Base-by-base conservation (phyloP, 53 echinoderm and acorn worm species). In the Luidia sarsii region DNA sequence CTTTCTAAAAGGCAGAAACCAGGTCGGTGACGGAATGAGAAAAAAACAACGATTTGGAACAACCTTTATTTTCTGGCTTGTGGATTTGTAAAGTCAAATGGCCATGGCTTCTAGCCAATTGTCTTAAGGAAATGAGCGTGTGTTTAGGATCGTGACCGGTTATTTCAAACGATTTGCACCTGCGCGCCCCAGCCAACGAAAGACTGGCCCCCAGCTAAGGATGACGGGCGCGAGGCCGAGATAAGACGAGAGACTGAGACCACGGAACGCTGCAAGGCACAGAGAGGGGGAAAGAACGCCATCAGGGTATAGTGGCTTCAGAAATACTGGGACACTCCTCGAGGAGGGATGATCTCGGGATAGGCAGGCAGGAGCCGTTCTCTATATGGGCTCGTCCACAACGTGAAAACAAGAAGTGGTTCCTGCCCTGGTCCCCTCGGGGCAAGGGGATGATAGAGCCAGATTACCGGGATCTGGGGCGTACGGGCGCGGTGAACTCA, bases 321-420 rank as follows among this genome's bases (percentile, higher is more conserved):
- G 61, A 61, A 30, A 31, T 7, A 7, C 61, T 61, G 61, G 61
- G n/a, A n/a, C n/a, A n/a, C 33, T 61, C 61, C 61, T 31, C 9
- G 6, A 56, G 24, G 56, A 33, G 18, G 61, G n/a, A n/a, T n/a
- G n/a, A n/a, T n/a, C n/a, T n/a, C n/a, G n/a, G n/a, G n/a, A n/a
- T n/a, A n/a, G n/a, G n/a, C n/a, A n/a, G n/a, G n/a, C n/a, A n/a
- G n/a, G n/a, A n/a, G n/a, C n/a, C n/a, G n/a, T n/a, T n/a, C n/a
- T n/a, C n/a, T n/a, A n/a, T n/a, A n/a, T n/a, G n/a, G n/a, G n/a
- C n/a, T n/a, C n/a, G n/a, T n/a, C n/a, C n/a, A n/a, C n/a, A n/a
- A 27, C 14, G 54, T 21, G 33, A 56, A 35, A 72, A 72, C 72
- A 72, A 72, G 72, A 72, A 72, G 72, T 72, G 72, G 72, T 72